Conservation (phyloP, 2,888 invertebrate genomes). For the Patella depressa region DNA sequence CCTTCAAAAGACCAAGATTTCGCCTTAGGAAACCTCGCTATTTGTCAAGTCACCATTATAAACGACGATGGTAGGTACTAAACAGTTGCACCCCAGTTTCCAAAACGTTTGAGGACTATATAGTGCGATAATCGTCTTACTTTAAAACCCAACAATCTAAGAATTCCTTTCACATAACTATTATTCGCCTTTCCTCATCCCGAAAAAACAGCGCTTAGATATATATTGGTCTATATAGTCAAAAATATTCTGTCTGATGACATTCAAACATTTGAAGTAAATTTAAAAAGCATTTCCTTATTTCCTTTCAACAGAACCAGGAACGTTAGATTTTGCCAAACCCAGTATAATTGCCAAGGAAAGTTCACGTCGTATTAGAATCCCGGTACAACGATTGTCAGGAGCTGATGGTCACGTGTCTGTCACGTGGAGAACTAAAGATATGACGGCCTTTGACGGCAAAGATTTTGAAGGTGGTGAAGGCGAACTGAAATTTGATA, state of each 20-base stretch:
- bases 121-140: too few relatives aligned
- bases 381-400: conserved; percentile 73
- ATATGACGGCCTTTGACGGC: conserved; percentile 75
- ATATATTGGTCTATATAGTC: neutral
- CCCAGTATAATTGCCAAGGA: conserved; percentile 76
- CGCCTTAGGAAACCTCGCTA: conserved; percentile 73
- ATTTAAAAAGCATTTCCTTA: neutral
- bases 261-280: too few relatives aligned
- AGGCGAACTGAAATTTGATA: conserved; percentile 72
- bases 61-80: conserved; percentile 75
- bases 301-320: conserved; percentile 73
- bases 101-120: too few relatives aligned
- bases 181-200: neutral
- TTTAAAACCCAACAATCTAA: too few relatives aligned
- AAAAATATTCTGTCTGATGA: neutral
- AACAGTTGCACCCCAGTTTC: neutral
- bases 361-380: conserved; percentile 72
- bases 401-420: conserved; percentile 75
- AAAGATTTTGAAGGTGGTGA: conserved; percentile 75
- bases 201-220: neutral
- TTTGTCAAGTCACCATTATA: conserved; percentile 76
- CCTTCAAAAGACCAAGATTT: conserved; percentile 58
- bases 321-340: conserved; percentile 74
- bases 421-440: conserved; percentile 75
- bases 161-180: neutral